Conservation (phyloP, 2,888 invertebrate genomes). For the Molanna angustata region DNA sequence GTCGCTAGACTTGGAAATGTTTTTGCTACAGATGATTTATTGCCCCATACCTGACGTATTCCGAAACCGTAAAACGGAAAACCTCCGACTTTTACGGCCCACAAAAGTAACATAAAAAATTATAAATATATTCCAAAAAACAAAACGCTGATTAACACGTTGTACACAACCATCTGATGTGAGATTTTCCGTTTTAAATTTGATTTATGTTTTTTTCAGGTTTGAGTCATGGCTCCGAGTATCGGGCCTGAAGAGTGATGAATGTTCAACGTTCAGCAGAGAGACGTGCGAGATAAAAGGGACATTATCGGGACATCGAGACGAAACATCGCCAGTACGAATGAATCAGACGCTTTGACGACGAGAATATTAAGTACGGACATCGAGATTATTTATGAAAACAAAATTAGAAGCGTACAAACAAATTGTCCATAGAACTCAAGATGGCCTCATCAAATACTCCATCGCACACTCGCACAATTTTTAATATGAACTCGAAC, state of each 20-base stretch:
- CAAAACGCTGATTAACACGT: constrained; percentile 3
- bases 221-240: constrained; percentile 16
- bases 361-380: constrained; percentile 26
- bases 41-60: constrained; percentile 6
- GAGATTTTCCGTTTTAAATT: constrained; percentile 15
- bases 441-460: constrained; percentile 18
- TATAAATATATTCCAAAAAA: background rate
- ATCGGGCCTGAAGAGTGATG: constrained; percentile 4
- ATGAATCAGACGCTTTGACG: constrained; percentile 14
- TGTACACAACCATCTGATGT: no score
- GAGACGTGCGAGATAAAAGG: constrained; percentile 12
- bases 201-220: constrained; percentile 24
- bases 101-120: constrained; percentile 5
- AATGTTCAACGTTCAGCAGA: background rate
- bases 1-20: constrained; percentile 41
- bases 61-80: background rate
- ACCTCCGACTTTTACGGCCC: constrained; percentile 3
- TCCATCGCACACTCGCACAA: constrained; percentile 17
- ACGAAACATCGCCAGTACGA: constrained; percentile 9
- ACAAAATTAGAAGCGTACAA: constrained; percentile 12
- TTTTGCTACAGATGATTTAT: constrained; percentile 36
- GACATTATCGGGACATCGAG: constrained; percentile 3
- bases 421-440: constrained; percentile 15
- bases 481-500: constrained; percentile 22
- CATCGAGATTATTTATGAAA: constrained; percentile 10